Conservation (phyloP, 2,113 vertebrate species). For the Steatornis caripensis region DNA sequence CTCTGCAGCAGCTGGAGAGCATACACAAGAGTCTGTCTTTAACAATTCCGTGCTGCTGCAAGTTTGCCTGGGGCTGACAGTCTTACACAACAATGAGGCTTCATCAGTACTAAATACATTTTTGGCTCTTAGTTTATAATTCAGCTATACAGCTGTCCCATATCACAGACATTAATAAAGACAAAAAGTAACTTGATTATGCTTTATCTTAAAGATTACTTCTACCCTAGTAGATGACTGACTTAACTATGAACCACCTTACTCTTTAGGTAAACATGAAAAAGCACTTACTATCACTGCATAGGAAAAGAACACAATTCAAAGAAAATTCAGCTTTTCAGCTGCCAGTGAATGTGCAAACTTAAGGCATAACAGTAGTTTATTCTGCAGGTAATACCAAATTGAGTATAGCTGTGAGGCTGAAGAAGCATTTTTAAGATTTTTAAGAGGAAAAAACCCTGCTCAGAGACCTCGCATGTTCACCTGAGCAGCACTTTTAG, state of each 20-base stretch:
- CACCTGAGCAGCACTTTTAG: neutral
- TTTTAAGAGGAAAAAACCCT: neutral
- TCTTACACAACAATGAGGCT: neutral
- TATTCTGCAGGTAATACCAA: neutral
- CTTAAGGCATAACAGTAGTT: neutral
- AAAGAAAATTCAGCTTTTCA: neutral
- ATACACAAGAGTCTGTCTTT: neutral
- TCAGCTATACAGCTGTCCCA: neutral
- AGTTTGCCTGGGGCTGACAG: neutral
- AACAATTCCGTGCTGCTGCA: neutral
- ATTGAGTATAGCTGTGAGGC: accelerated
- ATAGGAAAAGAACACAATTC: neutral
- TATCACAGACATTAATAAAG: neutral
- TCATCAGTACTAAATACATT: neutral
- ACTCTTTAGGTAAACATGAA: neutral
- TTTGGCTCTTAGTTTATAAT: neutral
- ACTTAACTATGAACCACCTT: neutral
- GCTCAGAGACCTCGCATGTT: neutral
- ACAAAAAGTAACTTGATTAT: neutral
- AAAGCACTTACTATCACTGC: neutral
- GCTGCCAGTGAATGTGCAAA: neutral
- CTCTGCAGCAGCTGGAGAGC: neutral
- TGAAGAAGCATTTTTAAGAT: neutral
- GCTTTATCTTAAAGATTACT: neutral
- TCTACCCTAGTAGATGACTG: neutral